Evolutionary conservation across 1,140 invertebrate species (phyloP).

Genomic region (Penaeus japonicus): DNA sequence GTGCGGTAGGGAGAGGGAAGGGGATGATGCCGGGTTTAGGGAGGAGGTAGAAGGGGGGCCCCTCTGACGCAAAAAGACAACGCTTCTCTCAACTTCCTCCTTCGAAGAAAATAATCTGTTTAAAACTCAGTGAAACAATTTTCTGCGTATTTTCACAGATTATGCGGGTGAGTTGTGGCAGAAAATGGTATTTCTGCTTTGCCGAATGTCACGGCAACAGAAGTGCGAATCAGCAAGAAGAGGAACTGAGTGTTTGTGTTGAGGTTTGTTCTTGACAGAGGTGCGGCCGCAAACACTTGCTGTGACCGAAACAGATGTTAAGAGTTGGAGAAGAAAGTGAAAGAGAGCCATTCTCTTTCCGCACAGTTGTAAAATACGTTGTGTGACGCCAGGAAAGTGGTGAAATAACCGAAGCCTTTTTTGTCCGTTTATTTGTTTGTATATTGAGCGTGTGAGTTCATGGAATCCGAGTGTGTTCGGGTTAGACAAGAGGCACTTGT

Average conservation of each 20-base stretch:
- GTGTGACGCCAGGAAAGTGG: no score
- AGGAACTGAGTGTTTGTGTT: background rate
- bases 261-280: no score
- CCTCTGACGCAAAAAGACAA: background rate
- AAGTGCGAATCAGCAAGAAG: background rate
- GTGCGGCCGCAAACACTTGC: no score
- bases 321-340: no score
- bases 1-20: background rate
- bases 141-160: conserved; percentile 43
- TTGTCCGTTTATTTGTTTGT: no score
- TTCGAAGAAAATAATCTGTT: conserved; percentile 7
- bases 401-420: no score
- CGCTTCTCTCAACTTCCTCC: background rate
- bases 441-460: no score
- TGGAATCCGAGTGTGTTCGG: no score
- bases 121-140: conserved; percentile 38
- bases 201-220: background rate
- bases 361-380: no score
- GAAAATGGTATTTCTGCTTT: conserved; percentile 22
- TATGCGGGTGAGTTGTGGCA: conserved; percentile 19
- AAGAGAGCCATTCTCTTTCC: no score
- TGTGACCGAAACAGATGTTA: no score
- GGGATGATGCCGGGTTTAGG: background rate
- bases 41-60: background rate
- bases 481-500: no score